Conservation (phyloP, 2,797 vertebrate genomes). For the Danionella dracula region DNA sequence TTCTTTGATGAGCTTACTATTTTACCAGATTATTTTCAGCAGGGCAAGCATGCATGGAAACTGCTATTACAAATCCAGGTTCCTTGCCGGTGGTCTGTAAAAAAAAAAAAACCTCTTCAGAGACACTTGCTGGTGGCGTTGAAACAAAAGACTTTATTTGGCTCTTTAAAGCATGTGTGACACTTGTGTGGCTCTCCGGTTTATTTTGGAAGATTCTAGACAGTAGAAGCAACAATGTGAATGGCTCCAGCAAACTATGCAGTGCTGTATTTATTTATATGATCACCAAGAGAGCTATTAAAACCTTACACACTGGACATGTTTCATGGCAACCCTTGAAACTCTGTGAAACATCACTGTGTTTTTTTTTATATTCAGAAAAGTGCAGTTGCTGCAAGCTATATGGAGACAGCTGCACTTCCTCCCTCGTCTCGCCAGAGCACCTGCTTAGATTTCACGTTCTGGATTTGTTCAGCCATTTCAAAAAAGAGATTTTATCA, state of each 20-base stretch:
- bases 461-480: neutral
- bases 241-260: neutral
- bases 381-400: neutral
- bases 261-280: constrained; percentile 28
- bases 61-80: constrained; percentile 18
- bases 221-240: constrained; percentile 5
- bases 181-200: constrained; percentile 12
- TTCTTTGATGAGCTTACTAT: constrained; percentile 7
- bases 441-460: constrained; percentile 3
- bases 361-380: neutral
- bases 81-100: constrained; percentile 29
- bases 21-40: constrained; percentile 32
- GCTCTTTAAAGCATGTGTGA: constrained; percentile 8
- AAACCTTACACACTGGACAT: neutral
- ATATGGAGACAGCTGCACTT: constrained; percentile 20
- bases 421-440: neutral
- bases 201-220: constrained; percentile 23
- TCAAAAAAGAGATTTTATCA: neutral
- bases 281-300: neutral
- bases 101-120: constrained; percentile 23
- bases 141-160: neutral
- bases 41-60: constrained; percentile 33
- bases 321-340: constrained; percentile 3
- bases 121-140: constrained; percentile 23
- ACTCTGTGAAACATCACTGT: constrained; percentile 17